Base-by-base conservation (phyloP, 2,888 invertebrate genomes). In the Chymomyza procnemis region DNA sequence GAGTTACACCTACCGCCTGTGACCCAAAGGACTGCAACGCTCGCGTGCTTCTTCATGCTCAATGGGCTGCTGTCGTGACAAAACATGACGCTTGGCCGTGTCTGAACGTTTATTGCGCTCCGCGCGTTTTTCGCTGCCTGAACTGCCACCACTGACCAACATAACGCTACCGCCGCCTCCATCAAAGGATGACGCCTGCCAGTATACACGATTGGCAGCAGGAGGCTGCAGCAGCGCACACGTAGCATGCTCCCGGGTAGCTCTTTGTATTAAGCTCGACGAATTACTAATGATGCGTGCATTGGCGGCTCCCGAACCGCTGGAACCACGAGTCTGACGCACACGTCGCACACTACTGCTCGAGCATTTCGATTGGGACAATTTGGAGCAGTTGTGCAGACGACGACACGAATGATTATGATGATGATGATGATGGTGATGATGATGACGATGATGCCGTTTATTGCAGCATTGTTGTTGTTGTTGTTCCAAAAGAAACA, bases 121-220 rank as follows among this genome's bases (percentile, higher is more conserved):
- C 34, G 79, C 93, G 91, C 93, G 88, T 61, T 81, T 88, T 52
- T 89, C 89, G 71, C 75, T 47, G 46, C 72, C 64, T 0, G 71
- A 62, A 0, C 57, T 69, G 65, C 34, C 66, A 5, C 6, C 52
- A 12, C 60, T 19, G 18, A 16, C 58, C 14, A 48, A 46, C 19
- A 54, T 16, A 88, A 93, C 54, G 2, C 48, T 75, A 71, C 72
- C 74, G 41, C 69, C 78, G 65, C 85, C 79, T 87, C 93, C 96
- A 89, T 96, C 96, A 68, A 96, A 95, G 65, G 96, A 96, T 69
- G 96, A 92, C 21, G 96, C 96, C 91, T 96, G 96, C 89, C 96
- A 93, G 66, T 90, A 89, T 14, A 88, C 81, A 30, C 87, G 88
- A 60, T 79, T 79, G 64, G 95, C 94, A 59, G 96, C 92, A 41